Conservation (phyloP, 2,888 invertebrate genomes). For the Empis stercorea region DNA sequence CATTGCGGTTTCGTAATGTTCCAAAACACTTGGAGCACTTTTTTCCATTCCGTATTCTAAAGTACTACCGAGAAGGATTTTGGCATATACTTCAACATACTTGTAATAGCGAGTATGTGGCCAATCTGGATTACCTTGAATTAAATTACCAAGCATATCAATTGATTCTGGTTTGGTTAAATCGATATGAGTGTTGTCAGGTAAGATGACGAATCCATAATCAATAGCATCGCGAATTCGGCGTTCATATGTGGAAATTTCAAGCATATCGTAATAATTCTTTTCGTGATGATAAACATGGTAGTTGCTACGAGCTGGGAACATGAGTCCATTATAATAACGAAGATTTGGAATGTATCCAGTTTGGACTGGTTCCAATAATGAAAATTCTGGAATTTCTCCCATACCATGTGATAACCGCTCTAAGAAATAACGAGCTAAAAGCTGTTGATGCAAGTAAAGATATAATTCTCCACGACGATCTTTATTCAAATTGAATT, state of each 20-base stretch:
- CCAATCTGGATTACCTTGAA: slow-evolving; percentile 51
- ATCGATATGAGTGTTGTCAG: slow-evolving; percentile 42
- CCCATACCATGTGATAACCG: slow-evolving; percentile 51
- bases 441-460: slow-evolving; percentile 51
- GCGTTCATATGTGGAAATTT: slow-evolving; percentile 30
- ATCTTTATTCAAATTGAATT: slow-evolving; percentile 39
- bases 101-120: slow-evolving; percentile 46
- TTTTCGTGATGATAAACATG: slow-evolving; percentile 18
- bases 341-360: slow-evolving; percentile 48
- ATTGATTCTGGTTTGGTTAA: slow-evolving; percentile 48
- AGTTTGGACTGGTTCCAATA: slow-evolving; percentile 37
- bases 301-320: slow-evolving; percentile 40
- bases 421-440: slow-evolving; percentile 57
- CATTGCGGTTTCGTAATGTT: slow-evolving; percentile 49
- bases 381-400: slow-evolving; percentile 45
- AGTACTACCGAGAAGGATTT: slow-evolving; percentile 42
- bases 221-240: slow-evolving; percentile 41
- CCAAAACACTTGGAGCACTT: slow-evolving; percentile 42
- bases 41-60: slow-evolving; percentile 28
- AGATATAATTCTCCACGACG: slow-evolving; percentile 53
- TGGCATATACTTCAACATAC: slow-evolving; percentile 42
- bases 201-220: slow-evolving; percentile 35
- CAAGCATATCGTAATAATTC: slow-evolving; percentile 22
- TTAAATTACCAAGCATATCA: slow-evolving; percentile 49
- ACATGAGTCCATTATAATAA: slow-evolving; percentile 47